Percentiles rank a stretch among this genome's conserved stretches.
phyloP scores from a whole-genome alignment of 2,888 invertebrate genomes.

The Sphinx pinastri region DNA sequence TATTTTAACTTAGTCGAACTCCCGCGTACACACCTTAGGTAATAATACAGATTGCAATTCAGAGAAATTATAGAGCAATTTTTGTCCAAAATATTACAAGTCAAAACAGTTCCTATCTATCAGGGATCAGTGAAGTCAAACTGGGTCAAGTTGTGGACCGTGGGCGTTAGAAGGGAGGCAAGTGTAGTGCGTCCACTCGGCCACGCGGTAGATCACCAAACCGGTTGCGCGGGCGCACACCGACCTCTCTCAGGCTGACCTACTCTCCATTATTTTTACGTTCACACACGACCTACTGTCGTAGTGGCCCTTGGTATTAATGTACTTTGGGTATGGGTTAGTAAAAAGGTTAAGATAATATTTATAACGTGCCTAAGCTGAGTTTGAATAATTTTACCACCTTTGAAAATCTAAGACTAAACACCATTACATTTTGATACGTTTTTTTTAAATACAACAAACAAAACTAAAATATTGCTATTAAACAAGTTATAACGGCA shows the following conservation, averaged over 20 bases:
- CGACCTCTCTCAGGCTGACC: conserved; percentile 40
- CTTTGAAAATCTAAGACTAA: too few species aligned
- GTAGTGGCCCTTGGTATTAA: background rate
- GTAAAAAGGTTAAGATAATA: background rate
- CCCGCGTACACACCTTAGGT: too few species aligned
- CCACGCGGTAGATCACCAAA: conserved; percentile 25
- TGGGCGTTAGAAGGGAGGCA: conserved; percentile 22
- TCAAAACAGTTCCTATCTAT: too few species aligned
- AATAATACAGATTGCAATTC: too few species aligned
- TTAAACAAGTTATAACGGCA: conserved; percentile 14
- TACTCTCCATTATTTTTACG: conserved; percentile 35
- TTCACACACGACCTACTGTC: conserved; percentile 23
- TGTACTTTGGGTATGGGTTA: background rate
- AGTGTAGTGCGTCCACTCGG: background rate
- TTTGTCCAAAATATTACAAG: too few species aligned
- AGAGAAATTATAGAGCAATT: too few species aligned
- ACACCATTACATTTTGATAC: too few species aligned
- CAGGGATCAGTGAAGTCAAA: background rate
- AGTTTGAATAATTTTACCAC: too few species aligned
- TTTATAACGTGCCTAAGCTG: too few species aligned
- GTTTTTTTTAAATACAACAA: background rate
- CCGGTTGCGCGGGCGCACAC: conserved; percentile 33
- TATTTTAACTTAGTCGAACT: too few species aligned
- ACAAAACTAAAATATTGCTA: background rate
- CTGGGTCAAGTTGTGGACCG: conserved; percentile 7